phyloP scores from a whole-genome alignment of 1,140 invertebrate species.

The Diuraphis noxia region DNA sequence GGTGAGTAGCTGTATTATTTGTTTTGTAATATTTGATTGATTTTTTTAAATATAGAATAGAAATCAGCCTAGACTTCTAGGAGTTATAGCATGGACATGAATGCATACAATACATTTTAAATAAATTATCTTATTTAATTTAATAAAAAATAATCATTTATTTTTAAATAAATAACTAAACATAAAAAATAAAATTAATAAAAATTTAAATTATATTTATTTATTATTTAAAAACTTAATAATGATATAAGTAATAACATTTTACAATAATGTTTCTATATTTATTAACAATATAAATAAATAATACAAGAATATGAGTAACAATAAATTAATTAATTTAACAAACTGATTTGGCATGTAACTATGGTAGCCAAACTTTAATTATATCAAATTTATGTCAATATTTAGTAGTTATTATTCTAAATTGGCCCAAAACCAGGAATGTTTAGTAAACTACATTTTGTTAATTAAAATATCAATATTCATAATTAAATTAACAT shows the following conservation, averaged over 20 bases:
- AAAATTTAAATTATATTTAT: slow-evolving; percentile 34
- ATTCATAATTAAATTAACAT: not conserved
- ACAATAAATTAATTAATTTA: slow-evolving; percentile 31
- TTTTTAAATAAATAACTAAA: not conserved
- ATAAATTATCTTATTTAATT: not conserved
- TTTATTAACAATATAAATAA: slow-evolving; percentile 49
- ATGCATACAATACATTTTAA: not conserved
- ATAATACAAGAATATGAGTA: slow-evolving; percentile 37
- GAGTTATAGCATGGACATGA: not conserved
- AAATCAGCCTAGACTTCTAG: not conserved
- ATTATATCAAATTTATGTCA: not conserved
- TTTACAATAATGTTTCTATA: slow-evolving; percentile 44
- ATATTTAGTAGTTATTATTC: slow-evolving; percentile 17
- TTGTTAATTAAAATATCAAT: slow-evolving; percentile 41
- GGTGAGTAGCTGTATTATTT: too few relatives aligned
- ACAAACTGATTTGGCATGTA: slow-evolving; percentile 12
- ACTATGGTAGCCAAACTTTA: slow-evolving; percentile 26
- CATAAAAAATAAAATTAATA: not conserved
- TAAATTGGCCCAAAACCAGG: slow-evolving; percentile 49
- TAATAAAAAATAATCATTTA: not conserved
- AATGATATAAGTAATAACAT: slow-evolving; percentile 42
- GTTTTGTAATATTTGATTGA: too few relatives aligned
- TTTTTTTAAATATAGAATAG: not conserved
- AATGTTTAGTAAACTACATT: slow-evolving; percentile 29
- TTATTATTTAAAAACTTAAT: slow-evolving; percentile 40